Base-by-base conservation (phyloP, 1,140 invertebrate genomes). In the Drosophila nasuta region DNA sequence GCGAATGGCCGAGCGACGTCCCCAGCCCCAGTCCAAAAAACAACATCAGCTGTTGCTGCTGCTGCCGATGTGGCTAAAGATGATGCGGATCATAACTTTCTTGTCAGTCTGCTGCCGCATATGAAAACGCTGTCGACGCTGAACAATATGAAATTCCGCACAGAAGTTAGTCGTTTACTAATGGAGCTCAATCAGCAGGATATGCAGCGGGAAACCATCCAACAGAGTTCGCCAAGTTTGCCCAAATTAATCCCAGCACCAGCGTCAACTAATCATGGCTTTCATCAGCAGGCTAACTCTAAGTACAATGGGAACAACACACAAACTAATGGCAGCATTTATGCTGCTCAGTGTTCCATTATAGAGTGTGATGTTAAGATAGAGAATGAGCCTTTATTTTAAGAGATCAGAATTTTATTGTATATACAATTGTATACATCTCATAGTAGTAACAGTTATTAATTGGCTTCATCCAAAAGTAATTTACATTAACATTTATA, bases 311-410 rank as follows among this genome's bases (percentile, higher is more conserved):
- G 48, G 57, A 17, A 43, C n/a, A 62, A 30, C 41, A 43, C 68
- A 54, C 30, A 38, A 1, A 38, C 7, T 3, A 67, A 68, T 30
- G 70, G 38, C 11, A 52, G 41, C 10, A 6, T 20, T 5, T 76
- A 48, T 41, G 30, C 75, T 1, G 65, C 43, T 5, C 69, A 89
- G 7, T 77, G 72, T 20, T 81, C 80, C 1, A 62, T 75, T 33
- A 52, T 89, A 15, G 85, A 89, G 46, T 89, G 86, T 28, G 85
- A 89, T 59, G 86, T 89, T 45, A 89, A 89, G 41, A 89, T 89
- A 56, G 85, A 89, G 58, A 89, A 89, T 52, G 85, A 89, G 11
- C 49, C 77, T 15, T 6, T 89, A 30, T 38, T 67, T 41, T 88
- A 66, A 41, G 33, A 45, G 10, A 30, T 38, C 58, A 63, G 56